phyloP scores from a whole-genome alignment of 1,140 invertebrate genomes.

The Drosophila albomicans region DNA sequence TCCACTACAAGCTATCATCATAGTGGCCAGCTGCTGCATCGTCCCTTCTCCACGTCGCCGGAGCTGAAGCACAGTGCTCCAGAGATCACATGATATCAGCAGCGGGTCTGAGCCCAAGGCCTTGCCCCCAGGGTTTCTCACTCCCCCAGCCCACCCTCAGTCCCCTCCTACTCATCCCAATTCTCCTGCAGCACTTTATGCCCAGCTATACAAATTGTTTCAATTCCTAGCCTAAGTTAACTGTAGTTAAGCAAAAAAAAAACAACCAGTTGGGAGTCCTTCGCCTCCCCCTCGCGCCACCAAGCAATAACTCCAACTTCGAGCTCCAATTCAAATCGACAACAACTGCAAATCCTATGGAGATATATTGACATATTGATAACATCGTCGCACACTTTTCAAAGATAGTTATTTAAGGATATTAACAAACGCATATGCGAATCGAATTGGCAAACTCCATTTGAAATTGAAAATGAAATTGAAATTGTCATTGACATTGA shows the following conservation, averaged over 20 bases:
- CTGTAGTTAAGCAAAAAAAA: slow-evolving; percentile 52
- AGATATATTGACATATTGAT: slow-evolving; percentile 28
- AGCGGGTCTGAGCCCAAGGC: slow-evolving; percentile 58
- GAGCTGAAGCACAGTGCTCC: slow-evolving; percentile 78
- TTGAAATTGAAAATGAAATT: slow-evolving; percentile 40
- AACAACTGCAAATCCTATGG: slow-evolving; percentile 7
- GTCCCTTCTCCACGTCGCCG: slow-evolving; percentile 86
- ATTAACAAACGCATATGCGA: slow-evolving; percentile 29
- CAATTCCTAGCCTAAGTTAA: slow-evolving; percentile 77
- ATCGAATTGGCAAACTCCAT: slow-evolving; percentile 37
- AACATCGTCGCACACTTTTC: slow-evolving; percentile 73
- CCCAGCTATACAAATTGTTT: slow-evolving; percentile 80
- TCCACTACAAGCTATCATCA: slow-evolving; percentile 61
- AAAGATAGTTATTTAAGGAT: slow-evolving; percentile 78
- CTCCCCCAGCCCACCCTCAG: background rate
- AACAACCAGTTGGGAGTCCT: slow-evolving; percentile 17
- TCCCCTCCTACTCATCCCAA: background rate
- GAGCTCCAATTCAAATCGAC: slow-evolving; percentile 6
- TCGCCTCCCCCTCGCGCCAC: slow-evolving; percentile 6
- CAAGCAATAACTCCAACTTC: slow-evolving; percentile 34
- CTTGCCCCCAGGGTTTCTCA: slow-evolving; percentile 42
- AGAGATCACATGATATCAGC: slow-evolving; percentile 86
- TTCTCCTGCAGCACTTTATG: slow-evolving; percentile 45
- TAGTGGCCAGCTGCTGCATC: slow-evolving; percentile 85
- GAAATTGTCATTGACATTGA: background rate